Evolutionary conservation across 2,797 vertebrate species (phyloP).

Genomic region (Heterohyrax brucei): DNA sequence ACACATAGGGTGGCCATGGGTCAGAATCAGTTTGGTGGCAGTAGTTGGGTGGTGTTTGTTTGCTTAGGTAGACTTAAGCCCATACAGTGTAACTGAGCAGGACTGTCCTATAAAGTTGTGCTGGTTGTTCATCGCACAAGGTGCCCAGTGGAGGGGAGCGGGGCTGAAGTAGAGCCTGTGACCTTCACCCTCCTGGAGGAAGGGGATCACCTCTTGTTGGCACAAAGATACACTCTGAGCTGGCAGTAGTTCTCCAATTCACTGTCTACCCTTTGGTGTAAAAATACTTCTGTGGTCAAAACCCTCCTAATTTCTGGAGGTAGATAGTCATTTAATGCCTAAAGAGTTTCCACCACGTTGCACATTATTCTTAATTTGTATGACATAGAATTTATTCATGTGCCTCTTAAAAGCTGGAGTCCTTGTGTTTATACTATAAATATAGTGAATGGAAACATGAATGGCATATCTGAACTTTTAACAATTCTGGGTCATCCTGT

Average conservation of each 20-base stretch:
- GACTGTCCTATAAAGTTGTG: background rate
- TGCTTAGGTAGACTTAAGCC: background rate
- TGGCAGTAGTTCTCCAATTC: background rate
- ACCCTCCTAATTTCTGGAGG: constrained; percentile 2
- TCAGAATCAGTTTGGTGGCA: background rate
- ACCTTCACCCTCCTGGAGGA: background rate
- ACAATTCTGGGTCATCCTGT: background rate
- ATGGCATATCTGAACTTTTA: background rate
- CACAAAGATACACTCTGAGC: accelerated
- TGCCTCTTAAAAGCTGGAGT: constrained; percentile 10
- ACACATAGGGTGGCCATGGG: background rate
- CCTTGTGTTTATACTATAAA: background rate
- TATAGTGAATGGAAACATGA: constrained; percentile 37
- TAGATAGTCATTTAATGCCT: constrained; percentile 7
- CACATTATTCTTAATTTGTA: constrained; percentile 8
- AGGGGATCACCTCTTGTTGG: background rate
- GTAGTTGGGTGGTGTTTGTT: background rate
- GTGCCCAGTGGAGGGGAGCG: background rate
- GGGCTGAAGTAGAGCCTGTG: background rate
- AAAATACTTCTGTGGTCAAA: background rate
- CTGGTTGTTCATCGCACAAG: background rate
- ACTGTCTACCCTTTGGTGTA: background rate
- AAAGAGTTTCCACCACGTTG: background rate
- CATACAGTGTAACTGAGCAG: background rate
- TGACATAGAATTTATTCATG: background rate